Evolutionary conservation across 2,888 invertebrate genomes (phyloP).

Genomic region (Limnephilus marmoratus): DNA sequence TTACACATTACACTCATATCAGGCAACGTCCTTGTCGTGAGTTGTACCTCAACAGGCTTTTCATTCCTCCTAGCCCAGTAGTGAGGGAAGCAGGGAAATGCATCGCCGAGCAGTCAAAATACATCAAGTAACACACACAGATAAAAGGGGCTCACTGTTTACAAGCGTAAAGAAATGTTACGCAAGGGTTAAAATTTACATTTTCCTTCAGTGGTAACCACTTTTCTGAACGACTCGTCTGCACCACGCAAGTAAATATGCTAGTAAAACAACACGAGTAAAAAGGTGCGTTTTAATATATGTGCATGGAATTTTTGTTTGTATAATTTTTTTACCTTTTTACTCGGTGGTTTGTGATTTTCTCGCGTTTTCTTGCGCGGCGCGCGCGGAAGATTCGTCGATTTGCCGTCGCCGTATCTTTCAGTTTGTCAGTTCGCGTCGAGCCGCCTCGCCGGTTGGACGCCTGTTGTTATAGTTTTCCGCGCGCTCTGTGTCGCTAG

Average conservation of each 20-base stretch:
- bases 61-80: constrained; percentile 42
- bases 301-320: not conserved
- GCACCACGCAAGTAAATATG: not conserved
- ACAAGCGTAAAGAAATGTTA: not conserved
- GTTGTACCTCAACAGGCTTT: constrained; percentile 58
- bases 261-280: not conserved
- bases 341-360: not conserved
- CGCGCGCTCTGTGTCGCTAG: not conserved
- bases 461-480: constrained; percentile 1
- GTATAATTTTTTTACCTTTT: not conserved
- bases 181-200: not conserved
- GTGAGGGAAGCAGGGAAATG: constrained; percentile 45
- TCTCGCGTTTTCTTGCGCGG: constrained; percentile 67
- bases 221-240: not conserved
- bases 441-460: constrained; percentile 67
- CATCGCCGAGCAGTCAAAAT: constrained; percentile 68
- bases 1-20: constrained; percentile 39
- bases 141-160: not conserved
- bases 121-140: constrained; percentile 67
- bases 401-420: constrained; percentile 68
- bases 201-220: not conserved
- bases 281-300: not conserved
- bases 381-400: constrained; percentile 64
- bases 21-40: constrained; percentile 60
- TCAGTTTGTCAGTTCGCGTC: constrained; percentile 69